These are phyloP conservation scores for Bicyclus anynana DNA, from an alignment of 1,140 invertebrate species.

Conservation along the genomic window DNA sequence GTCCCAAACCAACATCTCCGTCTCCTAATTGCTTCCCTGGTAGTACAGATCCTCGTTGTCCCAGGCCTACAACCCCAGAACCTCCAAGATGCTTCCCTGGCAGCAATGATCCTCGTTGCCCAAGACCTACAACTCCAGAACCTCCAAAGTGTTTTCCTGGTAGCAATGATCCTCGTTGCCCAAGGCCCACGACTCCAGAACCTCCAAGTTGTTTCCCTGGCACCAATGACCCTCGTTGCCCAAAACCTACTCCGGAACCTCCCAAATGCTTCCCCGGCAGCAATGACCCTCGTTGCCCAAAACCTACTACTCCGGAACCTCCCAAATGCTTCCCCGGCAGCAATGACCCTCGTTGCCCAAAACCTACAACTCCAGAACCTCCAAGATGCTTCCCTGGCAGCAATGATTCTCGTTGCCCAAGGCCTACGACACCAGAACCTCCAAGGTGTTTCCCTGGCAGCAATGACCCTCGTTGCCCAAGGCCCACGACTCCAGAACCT, in stretches of 20 bases:
- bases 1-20: slow-evolving; percentile 11
- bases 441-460: slow-evolving; percentile 42
- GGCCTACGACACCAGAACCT: slow-evolving; percentile 19
- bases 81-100: slow-evolving; percentile 64
- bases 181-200: slow-evolving; percentile 22
- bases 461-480: slow-evolving; percentile 54
- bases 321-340: slow-evolving; percentile 12
- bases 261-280: slow-evolving; percentile 30
- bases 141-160: slow-evolving; percentile 22
- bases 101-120: slow-evolving; percentile 5
- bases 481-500: slow-evolving; percentile 33
- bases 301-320: slow-evolving; percentile 30
- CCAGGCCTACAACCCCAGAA: slow-evolving; percentile 38
- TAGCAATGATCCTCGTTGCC: slow-evolving; percentile 59
- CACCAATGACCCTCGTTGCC: slow-evolving; percentile 10
- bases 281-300: slow-evolving; percentile 8
- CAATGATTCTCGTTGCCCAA: slow-evolving; percentile 1
- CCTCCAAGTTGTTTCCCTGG: slow-evolving; percentile 31
- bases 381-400: slow-evolving; percentile 61
- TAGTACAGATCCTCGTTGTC: slow-evolving; percentile 47
- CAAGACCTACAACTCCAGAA: slow-evolving; percentile 22
- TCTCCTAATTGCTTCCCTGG: slow-evolving; percentile 58
- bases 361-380: slow-evolving; percentile 7
- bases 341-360: slow-evolving; percentile 50
- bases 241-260: slow-evolving; percentile 26